Percentiles rank a stretch among this genome's conserved stretches.
Evolutionary conservation across 2,888 invertebrate genomes (phyloP).

Genomic region (Archips crataeganus): DNA sequence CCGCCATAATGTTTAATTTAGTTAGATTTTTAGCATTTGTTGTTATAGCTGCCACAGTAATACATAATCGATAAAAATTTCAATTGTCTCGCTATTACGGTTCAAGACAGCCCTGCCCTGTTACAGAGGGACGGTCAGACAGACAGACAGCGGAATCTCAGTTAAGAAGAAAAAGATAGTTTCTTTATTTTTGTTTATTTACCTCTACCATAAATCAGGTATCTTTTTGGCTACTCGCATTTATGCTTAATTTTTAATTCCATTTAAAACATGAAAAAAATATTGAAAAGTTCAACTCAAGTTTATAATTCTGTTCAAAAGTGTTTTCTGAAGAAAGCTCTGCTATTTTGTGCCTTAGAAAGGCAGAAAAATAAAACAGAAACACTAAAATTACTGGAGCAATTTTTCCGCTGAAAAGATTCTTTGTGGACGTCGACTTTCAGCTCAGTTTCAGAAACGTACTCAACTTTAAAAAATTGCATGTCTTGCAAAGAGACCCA

Average conservation of each 20-base stretch:
- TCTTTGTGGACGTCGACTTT: constrained; percentile 11
- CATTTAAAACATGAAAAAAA: background rate
- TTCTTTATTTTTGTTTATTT: background rate
- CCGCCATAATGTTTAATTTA: no score
- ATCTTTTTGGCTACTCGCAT: no score
- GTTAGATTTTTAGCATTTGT: no score
- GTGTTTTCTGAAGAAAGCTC: constrained; percentile 2
- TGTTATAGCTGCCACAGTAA: no score
- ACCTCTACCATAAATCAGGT: background rate
- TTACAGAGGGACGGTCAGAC: no score
- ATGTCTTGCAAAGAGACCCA: background rate
- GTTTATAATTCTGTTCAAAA: background rate
- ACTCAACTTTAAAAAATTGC: background rate
- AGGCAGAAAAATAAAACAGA: constrained; percentile 18
- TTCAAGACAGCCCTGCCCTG: no score
- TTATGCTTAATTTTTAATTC: no score
- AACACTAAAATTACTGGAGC: constrained; percentile 10
- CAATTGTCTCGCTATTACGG: no score
- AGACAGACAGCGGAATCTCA: no score
- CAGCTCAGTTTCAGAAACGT: constrained; percentile 16
- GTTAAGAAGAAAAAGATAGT: no score
- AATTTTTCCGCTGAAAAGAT: constrained; percentile 14
- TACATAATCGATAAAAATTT: no score
- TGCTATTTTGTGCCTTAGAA: background rate
- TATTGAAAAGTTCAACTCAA: background rate